Base-by-base conservation (phyloP, 2,113 vertebrate species). In the Pogonocichla stellata region DNA sequence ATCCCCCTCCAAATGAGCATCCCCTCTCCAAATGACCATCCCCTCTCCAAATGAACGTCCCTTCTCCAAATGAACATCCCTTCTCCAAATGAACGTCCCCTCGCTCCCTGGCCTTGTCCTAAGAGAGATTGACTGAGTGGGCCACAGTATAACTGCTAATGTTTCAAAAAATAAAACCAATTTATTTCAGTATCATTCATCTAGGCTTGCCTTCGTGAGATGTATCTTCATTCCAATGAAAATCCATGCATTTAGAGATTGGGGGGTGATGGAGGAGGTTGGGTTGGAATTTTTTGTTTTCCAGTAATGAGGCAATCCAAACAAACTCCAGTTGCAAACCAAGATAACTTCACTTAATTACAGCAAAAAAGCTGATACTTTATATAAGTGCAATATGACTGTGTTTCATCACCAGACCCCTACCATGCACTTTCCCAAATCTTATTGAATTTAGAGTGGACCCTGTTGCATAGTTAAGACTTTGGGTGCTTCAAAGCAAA, bases 281-380 rank as follows among this genome's bases (percentile, higher is more conserved):
- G 26, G 4, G 6, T 12, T 29, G 8, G 2, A 2, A 23, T 50
- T 38, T 38, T 42, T 50, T 38, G 42, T 86, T 60, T 42, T 29
- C 43, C 28, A 25, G 43, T 73, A 61, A 53, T 66, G 42, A 95
- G 20, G 74, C 14, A 62, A n/a, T 69, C 29, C 9, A 80, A 82
- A 90, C 28, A 86, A 94, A 67, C 19, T 64, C 29, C 65, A 67
- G 31, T 72, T 95, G 48, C 69, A 96, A 94, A 85, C 28, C 40
- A 72, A 81, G 43, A 86, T 64, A 60, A 95, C 28, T 80, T 84
- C 28, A 78, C 28, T 83, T 85, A 25, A 79, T 82, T 90, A 64
- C 17, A 82, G 17, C 6, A 85, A 75, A 61, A 81, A 65, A 22
- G 6, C 19, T 82, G 66, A 62, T 86, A 80, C 19, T 83, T 79